Conservation (phyloP, 2,113 vertebrate genomes). For the Ceratotherium simum region DNA sequence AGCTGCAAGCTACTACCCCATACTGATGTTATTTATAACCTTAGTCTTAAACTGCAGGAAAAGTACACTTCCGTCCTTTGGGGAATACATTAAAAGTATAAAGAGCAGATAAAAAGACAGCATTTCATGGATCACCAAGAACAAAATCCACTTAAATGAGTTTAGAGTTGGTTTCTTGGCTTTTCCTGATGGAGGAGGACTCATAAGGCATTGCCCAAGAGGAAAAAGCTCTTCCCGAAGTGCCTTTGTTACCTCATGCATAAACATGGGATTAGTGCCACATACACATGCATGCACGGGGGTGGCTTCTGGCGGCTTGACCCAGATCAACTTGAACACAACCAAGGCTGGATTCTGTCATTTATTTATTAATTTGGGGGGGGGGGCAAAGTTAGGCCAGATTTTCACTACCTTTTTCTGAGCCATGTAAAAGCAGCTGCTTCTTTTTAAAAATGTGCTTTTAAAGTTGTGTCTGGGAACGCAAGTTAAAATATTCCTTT, state of each 20-base stretch:
- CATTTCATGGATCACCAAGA: constrained; percentile 98
- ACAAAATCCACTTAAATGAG: constrained; percentile 95
- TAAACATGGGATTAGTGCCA: constrained; percentile 88
- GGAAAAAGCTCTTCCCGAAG: constrained; percentile 90
- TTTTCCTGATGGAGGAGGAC: constrained; percentile 88
- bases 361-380: constrained; percentile 29
- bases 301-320: constrained; percentile 77
- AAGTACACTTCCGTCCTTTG: constrained; percentile 92
- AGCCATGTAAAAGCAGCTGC: not conserved
- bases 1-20: constrained; percentile 92
- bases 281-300: constrained; percentile 79
- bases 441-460: not conserved
- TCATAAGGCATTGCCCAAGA: constrained; percentile 89
- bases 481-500: constrained; percentile 31
- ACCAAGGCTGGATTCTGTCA: constrained; percentile 78
- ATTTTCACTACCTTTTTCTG: not conserved
- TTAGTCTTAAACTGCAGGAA: constrained; percentile 93
- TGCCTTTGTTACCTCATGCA: constrained; percentile 90
- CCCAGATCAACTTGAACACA: constrained; percentile 84
- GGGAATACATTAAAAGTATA: constrained; percentile 98
- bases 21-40: constrained; percentile 96
- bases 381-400: not conserved
- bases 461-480: not conserved
- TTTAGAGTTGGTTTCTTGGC: constrained; percentile 92
- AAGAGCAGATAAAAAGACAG: constrained; percentile 95